Conservation (phyloP, 2,797 vertebrate genomes). For the Sphenopsis melanotis region DNA sequence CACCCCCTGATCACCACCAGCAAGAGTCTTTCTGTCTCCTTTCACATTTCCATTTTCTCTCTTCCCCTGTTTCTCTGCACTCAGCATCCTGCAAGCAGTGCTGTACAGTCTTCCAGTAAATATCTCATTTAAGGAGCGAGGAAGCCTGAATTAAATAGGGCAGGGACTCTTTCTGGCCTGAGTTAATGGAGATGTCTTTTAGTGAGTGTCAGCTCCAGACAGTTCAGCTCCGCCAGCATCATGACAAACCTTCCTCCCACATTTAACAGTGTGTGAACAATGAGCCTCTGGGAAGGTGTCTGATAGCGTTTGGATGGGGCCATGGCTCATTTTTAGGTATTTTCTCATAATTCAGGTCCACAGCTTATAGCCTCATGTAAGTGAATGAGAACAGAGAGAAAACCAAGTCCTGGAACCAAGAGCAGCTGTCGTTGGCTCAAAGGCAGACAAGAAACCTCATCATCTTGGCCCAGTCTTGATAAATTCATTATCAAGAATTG, state of each 20-base stretch:
- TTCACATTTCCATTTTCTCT: slow-evolving; percentile 6
- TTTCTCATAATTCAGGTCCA: neutral
- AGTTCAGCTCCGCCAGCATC: slow-evolving; percentile 6
- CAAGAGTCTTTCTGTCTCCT: neutral
- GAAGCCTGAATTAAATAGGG: slow-evolving; percentile 57
- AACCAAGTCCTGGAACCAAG: neutral
- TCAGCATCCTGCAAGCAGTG: slow-evolving; percentile 41
- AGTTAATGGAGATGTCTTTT: slow-evolving; percentile 63
- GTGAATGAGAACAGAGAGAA: neutral
- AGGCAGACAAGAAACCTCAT: neutral
- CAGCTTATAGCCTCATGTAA: neutral
- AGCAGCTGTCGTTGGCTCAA: neutral
- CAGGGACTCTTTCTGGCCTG: slow-evolving; percentile 4
- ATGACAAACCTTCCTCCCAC: slow-evolving; percentile 13
- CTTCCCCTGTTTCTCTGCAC: neutral
- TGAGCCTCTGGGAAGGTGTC: neutral
- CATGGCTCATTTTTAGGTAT: neutral
- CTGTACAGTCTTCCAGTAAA: slow-evolving; percentile 59
- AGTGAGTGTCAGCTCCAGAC: slow-evolving; percentile 30
- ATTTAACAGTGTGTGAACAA: neutral
- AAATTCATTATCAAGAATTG: neutral
- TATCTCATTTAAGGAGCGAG: slow-evolving; percentile 47
- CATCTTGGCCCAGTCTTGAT: neutral
- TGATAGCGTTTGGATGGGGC: neutral
- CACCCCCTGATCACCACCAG: neutral